Conservation (phyloP, 2,797 vertebrate genomes). For the Artibeus lituratus region DNA sequence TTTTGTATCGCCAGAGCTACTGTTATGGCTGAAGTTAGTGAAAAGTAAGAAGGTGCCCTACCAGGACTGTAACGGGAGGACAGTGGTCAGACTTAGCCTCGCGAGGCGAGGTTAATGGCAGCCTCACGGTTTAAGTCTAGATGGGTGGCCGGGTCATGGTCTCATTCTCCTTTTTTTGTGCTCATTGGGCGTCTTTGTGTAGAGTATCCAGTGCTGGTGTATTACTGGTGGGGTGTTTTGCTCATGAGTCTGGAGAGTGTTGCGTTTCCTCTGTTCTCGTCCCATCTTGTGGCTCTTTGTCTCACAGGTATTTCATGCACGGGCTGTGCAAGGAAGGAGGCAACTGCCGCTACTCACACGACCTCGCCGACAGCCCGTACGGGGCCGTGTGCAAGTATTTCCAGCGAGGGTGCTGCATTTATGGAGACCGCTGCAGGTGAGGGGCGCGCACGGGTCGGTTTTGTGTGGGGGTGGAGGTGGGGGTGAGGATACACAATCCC, state of each 20-base stretch:
- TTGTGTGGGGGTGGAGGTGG: not conserved
- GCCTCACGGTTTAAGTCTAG: not conserved
- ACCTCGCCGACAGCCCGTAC: slow-evolving; percentile 92
- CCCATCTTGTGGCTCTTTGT: slow-evolving; percentile 31
- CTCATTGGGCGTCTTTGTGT: not conserved
- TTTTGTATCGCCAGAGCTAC: not conserved
- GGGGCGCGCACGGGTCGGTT: not conserved
- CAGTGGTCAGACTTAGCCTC: not conserved
- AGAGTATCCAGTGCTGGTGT: not conserved
- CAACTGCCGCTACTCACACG: slow-evolving; percentile 97
- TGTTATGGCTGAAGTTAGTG: not conserved
- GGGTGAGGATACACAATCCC: not conserved
- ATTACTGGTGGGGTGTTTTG: not conserved
- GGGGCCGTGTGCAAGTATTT: slow-evolving; percentile 97
- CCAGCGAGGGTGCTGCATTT: slow-evolving; percentile 96
- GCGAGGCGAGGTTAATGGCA: not conserved
- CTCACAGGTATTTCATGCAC: slow-evolving; percentile 96
- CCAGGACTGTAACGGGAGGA: not conserved
- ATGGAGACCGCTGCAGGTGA: slow-evolving; percentile 98
- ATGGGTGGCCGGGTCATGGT: not conserved
- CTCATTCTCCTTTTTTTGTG: not conserved
- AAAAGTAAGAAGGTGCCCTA: not conserved
- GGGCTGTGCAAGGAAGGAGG: slow-evolving; percentile 98
- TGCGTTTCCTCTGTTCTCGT: not conserved
- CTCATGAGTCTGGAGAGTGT: not conserved